These are phyloP conservation scores for Paedocypris sp. DNA, from an alignment of 2,113 vertebrate species.

Conservation along the genomic window DNA sequence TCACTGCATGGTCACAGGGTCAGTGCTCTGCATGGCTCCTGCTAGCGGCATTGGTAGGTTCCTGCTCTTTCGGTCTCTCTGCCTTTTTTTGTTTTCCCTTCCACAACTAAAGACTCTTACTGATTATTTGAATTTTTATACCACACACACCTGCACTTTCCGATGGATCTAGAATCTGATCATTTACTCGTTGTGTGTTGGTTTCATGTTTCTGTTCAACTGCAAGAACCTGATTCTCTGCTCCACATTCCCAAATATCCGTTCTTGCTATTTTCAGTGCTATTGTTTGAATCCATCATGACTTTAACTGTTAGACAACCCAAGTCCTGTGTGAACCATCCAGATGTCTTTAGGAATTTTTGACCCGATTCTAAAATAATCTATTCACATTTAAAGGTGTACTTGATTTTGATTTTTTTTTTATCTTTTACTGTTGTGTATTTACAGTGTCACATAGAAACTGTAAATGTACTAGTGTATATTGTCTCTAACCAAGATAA, in stretches of 20 bases:
- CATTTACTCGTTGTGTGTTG: neutral
- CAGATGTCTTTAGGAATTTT: too few relatives aligned
- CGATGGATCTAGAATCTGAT: neutral
- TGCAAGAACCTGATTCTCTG: slow-evolving; percentile 33
- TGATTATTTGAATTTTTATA: slow-evolving; percentile 44
- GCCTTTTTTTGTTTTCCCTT: slow-evolving; percentile 4
- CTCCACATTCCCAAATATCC: neutral
- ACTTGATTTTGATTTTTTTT: too few relatives aligned
- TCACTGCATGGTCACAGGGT: slow-evolving; percentile 83
- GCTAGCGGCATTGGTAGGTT: slow-evolving; percentile 99
- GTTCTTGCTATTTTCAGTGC: slow-evolving; percentile 11
- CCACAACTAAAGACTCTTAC: slow-evolving; percentile 28
- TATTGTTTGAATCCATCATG: neutral
- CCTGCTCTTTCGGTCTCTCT: slow-evolving; percentile 67
- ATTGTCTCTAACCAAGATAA: too few relatives aligned
- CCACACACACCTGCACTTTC: neutral
- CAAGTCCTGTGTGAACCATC: too few relatives aligned
- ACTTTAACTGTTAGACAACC: too few relatives aligned
- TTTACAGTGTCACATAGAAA: too few relatives aligned
- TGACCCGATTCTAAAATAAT: too few relatives aligned
- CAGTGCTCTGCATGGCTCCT: slow-evolving; percentile 99
- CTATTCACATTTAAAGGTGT: too few relatives aligned
- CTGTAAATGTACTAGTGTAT: too few relatives aligned
- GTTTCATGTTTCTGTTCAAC: slow-evolving; percentile 37
- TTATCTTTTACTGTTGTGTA: too few relatives aligned